Evolutionary conservation across 1,140 invertebrate genomes (phyloP), one percentile per base, ranked within the genome.

Genomic region (Anastrepha ludens): DNA sequence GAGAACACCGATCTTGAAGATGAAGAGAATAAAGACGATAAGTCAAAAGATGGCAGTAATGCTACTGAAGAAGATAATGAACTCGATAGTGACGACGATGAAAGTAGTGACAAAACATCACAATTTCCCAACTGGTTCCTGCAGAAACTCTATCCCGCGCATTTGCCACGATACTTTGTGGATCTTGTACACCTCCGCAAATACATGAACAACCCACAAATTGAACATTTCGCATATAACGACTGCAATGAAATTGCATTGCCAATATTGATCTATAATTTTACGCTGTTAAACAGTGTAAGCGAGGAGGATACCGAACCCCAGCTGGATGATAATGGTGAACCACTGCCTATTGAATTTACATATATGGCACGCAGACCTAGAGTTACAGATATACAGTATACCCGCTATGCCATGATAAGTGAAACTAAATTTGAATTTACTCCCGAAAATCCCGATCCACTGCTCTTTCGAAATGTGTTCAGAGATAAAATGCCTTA

Each of bases 161-260:
- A 93, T 47, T 94, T 96, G 88, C 95, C 96, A 1, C 90, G 94
- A 3, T 94, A 94, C 89, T 95, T 96, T 89, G 94, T 97, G 59
- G 96, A 97, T 91, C 94, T 97, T 1, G 90, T 96, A 70, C 94
- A 94, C 39, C 93, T 95, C 64, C 94, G 95, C 88, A 93, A 95
- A 65, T 95, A 96, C 89, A 95, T 97, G 88, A 95, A 95, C 88
- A 94, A 94, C 41, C 95, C 96, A 17, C 97, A 98, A 94, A 94
- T 97, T 11, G 97, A 98, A 93, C 94, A 97, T 90, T 94, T 95
- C 89, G 90, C 91, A 4, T 92, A 94, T 44, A 91, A 94, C 8
- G 95, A 96, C 88, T 94, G 96, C n/a, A 95, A 95, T 89, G 88
- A 93, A 29, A 94, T 95, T 88, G 94, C 95, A 58, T 90, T 96